Percentiles rank a stretch among this genome's conserved stretches.
Conservation (phyloP, 2,113 vertebrate species). For the Pseudorhombus dupliciocellatus region DNA sequence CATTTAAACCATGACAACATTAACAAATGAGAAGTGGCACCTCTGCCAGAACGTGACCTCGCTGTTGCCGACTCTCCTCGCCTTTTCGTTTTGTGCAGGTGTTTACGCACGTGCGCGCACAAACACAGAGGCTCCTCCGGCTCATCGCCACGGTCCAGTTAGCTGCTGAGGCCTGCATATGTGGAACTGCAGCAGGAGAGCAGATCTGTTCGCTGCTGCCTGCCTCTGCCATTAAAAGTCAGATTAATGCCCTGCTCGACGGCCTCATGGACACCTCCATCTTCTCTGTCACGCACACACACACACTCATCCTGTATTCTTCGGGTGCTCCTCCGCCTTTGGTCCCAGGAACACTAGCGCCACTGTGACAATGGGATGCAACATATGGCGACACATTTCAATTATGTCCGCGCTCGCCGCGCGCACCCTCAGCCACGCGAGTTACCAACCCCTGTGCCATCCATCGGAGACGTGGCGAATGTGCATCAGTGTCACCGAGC, state of each 20-base stretch:
- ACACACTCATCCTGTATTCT: conserved; percentile 4
- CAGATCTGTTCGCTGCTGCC: conserved; percentile 33
- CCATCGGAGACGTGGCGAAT: conserved; percentile 38
- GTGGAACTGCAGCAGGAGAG: conserved; percentile 52
- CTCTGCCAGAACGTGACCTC: conserved; percentile 18
- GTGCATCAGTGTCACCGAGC: conserved; percentile 44
- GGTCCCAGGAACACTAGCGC: conserved; percentile 26
- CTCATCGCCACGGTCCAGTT: conserved; percentile 49
- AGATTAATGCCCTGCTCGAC: conserved; percentile 64
- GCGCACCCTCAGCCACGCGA: conserved; percentile 8
- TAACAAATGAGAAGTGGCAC: conserved; percentile 22
- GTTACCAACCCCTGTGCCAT: conserved; percentile 22
- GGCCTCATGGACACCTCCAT: conserved; percentile 49
- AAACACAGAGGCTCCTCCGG: conserved; percentile 18
- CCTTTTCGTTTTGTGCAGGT: neutral
- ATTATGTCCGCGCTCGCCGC: conserved; percentile 39
- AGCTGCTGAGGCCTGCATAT: conserved; percentile 49
- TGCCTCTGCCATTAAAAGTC: conserved; percentile 69
- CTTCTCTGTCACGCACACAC: conserved; percentile 23
- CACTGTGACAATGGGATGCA: conserved; percentile 10
- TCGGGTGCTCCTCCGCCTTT: conserved; percentile 9
- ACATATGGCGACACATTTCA: conserved; percentile 39
- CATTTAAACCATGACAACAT: conserved; percentile 24
- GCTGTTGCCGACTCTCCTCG: neutral
- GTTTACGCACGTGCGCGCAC: neutral